Conservation (phyloP, 2,113 vertebrate species). For the Takifugu flavidus region DNA sequence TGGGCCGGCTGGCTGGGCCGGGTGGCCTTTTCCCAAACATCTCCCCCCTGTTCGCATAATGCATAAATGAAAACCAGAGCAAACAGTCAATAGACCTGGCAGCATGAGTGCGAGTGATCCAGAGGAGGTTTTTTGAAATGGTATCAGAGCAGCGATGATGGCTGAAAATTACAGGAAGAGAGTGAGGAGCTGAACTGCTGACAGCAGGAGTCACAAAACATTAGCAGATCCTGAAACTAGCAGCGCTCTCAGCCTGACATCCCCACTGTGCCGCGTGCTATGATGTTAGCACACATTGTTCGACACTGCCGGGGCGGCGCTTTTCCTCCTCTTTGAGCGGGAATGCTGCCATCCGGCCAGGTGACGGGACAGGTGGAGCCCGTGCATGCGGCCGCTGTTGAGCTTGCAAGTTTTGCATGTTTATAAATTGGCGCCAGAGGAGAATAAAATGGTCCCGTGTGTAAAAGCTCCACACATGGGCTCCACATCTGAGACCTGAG, state of each 20-base stretch:
- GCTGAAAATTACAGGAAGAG: constrained; percentile 53
- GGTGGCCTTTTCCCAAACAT: constrained; percentile 25
- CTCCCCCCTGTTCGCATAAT: constrained; percentile 31
- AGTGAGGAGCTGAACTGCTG: constrained; percentile 56
- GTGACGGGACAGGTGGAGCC: constrained; percentile 74
- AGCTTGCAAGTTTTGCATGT: constrained; percentile 57
- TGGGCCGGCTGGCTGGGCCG: background rate
- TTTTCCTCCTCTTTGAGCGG: constrained; percentile 21
- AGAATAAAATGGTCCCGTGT: constrained; percentile 79
- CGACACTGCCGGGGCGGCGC: constrained; percentile 54
- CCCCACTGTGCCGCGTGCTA: constrained; percentile 25
- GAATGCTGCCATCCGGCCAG: constrained; percentile 42
- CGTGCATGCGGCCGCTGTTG: constrained; percentile 43
- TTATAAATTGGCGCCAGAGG: constrained; percentile 78
- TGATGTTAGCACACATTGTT: constrained; percentile 67
- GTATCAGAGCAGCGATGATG: constrained; percentile 42
- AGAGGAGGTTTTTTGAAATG: constrained; percentile 45
- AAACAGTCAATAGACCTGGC: constrained; percentile 29
- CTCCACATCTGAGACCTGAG: constrained; percentile 70
- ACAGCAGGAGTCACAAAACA: constrained; percentile 73
- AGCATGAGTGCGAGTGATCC: constrained; percentile 33
- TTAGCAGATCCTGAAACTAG: constrained; percentile 53
- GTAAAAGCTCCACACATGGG: constrained; percentile 53
- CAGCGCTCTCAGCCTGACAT: constrained; percentile 50
- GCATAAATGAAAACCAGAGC: constrained; percentile 37